Percentiles rank a stretch among this genome's conserved stretches.
These are phyloP conservation scores for Seira sanloemensis DNA, from an alignment of 2,888 invertebrate genomes.

Conservation along the genomic window DNA sequence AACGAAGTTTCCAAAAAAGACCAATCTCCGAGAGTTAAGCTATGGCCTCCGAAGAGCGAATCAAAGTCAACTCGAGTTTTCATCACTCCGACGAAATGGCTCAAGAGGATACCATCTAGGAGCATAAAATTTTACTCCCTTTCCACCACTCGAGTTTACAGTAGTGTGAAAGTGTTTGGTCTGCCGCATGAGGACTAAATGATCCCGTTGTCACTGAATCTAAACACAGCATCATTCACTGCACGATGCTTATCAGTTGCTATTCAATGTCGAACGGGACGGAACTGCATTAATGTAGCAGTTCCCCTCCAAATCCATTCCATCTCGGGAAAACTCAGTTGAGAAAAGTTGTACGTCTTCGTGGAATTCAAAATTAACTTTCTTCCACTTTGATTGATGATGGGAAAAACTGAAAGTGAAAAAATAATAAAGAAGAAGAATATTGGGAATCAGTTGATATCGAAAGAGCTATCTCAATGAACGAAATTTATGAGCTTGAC, in stretches of 20 bases:
- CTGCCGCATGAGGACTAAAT: not conserved
- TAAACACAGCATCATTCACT: too few relatives aligned
- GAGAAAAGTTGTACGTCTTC: not conserved
- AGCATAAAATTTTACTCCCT: not conserved
- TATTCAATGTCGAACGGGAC: too few relatives aligned
- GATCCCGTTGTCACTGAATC: too few relatives aligned
- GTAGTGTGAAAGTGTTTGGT: not conserved
- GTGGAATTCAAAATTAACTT: constrained; percentile 2
- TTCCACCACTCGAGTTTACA: not conserved
- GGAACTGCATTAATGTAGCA: too few relatives aligned
- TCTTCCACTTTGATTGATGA: constrained; percentile 5
- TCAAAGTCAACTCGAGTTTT: not conserved
- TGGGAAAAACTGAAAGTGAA: not conserved
- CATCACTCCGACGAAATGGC: not conserved
- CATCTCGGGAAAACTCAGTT: too few relatives aligned
- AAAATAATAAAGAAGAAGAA: not conserved
- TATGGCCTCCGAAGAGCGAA: too few relatives aligned
- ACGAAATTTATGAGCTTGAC: too few relatives aligned
- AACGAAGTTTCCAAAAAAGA: not conserved
- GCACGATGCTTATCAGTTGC: too few relatives aligned
- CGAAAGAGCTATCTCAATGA: too few relatives aligned
- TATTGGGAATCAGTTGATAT: too few relatives aligned
- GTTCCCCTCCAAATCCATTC: too few relatives aligned
- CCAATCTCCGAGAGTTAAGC: not conserved
- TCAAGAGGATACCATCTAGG: constrained; percentile 16